phyloP scores from a whole-genome alignment of 2,888 invertebrate genomes.

The Bellardia pandia region DNA sequence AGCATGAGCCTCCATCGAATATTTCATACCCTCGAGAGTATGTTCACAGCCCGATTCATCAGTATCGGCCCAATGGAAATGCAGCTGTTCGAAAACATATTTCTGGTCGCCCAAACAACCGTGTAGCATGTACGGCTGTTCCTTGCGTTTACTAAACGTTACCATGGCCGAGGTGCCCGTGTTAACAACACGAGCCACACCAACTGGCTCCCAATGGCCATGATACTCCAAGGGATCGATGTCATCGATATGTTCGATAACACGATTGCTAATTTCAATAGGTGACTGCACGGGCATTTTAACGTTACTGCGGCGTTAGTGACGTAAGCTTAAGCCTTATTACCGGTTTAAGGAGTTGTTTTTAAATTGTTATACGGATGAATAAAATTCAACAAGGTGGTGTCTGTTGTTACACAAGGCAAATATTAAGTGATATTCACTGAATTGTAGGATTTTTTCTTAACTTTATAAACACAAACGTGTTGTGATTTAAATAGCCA shows the following conservation, averaged over 20 bases:
- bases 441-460: conserved; percentile 80
- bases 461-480: conserved; percentile 82
- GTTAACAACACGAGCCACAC: conserved; percentile 83
- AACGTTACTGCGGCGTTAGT: conserved; percentile 37
- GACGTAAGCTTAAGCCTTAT: conserved; percentile 54
- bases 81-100: conserved; percentile 90
- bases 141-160: conserved; percentile 86
- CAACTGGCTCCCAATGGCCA: conserved; percentile 84
- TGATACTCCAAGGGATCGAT: conserved; percentile 84
- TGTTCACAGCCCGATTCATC: conserved; percentile 92
- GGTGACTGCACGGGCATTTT: conserved; percentile 84
- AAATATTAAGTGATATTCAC: conserved; percentile 79
- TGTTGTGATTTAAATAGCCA: conserved; percentile 79
- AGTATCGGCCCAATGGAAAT: conserved; percentile 92
- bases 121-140: conserved; percentile 87
- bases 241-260: conserved; percentile 84
- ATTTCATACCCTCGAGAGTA: conserved; percentile 89
- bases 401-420: conserved; percentile 45
- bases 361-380: conserved; percentile 17
- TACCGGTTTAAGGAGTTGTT: conserved; percentile 21
- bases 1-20: conserved; percentile 91
- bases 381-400: conserved; percentile 40
- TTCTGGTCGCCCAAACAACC: conserved; percentile 88
- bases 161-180: conserved; percentile 86
- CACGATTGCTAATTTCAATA: conserved; percentile 83